Evolutionary conservation across 2,888 invertebrate genomes (phyloP).

Genomic region (Blomia tropicalis): DNA sequence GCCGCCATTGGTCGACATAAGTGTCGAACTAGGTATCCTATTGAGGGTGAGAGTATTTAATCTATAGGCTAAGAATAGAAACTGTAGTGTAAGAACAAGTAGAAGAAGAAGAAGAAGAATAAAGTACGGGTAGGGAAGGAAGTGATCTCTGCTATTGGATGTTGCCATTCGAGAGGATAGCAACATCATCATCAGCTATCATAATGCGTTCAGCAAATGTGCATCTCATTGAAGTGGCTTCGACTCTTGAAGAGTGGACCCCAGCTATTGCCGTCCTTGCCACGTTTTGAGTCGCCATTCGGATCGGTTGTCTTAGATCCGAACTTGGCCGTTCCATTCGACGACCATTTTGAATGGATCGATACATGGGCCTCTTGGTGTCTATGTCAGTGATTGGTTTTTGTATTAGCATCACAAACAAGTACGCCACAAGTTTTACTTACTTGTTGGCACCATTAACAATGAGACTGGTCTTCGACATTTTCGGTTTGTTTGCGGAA

Average conservation of each 20-base stretch:
- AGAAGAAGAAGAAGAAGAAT: too few relatives aligned
- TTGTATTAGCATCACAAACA: too few relatives aligned
- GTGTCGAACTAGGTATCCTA: too few relatives aligned
- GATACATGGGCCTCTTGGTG: constrained; percentile 3
- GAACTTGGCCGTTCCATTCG: background rate
- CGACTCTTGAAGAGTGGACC: constrained; percentile 23
- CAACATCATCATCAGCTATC: too few relatives aligned
- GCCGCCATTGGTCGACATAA: too few relatives aligned
- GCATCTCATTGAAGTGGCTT: constrained; percentile 20
- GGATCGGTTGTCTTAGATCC: background rate
- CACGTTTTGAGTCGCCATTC: background rate
- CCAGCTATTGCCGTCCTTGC: constrained; percentile 8
- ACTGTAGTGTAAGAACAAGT: too few relatives aligned
- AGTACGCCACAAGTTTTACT: background rate
- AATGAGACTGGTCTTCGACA: constrained; percentile 14
- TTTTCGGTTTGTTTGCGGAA: too few relatives aligned
- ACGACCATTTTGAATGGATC: constrained; percentile 5
- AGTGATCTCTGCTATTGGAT: too few relatives aligned
- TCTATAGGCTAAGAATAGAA: too few relatives aligned
- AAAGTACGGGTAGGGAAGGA: too few relatives aligned
- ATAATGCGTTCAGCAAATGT: constrained; percentile 17
- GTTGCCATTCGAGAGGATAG: too few relatives aligned
- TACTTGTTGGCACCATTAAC: constrained; percentile 6
- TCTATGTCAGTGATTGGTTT: background rate
- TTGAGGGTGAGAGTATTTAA: too few relatives aligned